phyloP scores from a whole-genome alignment of 1,140 invertebrate genomes.

The Monomorium pharaonis region DNA sequence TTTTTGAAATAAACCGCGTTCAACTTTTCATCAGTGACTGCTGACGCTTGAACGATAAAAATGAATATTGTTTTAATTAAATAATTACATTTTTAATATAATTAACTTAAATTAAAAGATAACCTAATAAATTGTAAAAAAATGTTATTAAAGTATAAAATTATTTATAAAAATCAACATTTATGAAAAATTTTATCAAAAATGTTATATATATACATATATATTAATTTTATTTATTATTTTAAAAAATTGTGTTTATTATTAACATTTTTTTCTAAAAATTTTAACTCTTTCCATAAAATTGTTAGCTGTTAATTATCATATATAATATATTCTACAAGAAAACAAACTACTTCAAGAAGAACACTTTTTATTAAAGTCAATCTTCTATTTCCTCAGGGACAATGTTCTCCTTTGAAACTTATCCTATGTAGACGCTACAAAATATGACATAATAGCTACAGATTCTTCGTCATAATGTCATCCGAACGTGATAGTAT shows the following conservation, averaged over 20 bases:
- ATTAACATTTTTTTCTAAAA: not conserved
- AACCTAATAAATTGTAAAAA: not conserved
- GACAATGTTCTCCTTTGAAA: not conserved
- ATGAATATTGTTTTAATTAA: not conserved
- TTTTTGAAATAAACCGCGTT: slow-evolving; percentile 21
- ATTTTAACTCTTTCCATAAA: not conserved
- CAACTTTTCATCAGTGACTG: not conserved
- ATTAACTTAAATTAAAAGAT: not conserved
- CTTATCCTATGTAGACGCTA: not conserved
- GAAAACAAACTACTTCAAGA: not conserved
- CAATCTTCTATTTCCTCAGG: not conserved
- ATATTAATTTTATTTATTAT: not conserved
- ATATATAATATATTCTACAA: not conserved
- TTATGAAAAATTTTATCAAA: not conserved
- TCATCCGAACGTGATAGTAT: not conserved
- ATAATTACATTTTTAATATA: not conserved
- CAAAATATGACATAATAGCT: slow-evolving; percentile 12
- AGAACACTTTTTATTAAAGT: not conserved
- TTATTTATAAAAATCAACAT: not conserved
- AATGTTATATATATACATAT: not conserved
- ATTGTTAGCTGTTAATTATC: not conserved
- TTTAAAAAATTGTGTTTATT: not conserved
- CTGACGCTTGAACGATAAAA: not conserved
- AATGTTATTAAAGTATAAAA: not conserved
- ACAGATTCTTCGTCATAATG: slow-evolving; percentile 15